Percentiles rank a stretch among this genome's conserved stretches.
phyloP scores from a whole-genome alignment of 1,140 invertebrate species.

The Helicoverpa zea region DNA sequence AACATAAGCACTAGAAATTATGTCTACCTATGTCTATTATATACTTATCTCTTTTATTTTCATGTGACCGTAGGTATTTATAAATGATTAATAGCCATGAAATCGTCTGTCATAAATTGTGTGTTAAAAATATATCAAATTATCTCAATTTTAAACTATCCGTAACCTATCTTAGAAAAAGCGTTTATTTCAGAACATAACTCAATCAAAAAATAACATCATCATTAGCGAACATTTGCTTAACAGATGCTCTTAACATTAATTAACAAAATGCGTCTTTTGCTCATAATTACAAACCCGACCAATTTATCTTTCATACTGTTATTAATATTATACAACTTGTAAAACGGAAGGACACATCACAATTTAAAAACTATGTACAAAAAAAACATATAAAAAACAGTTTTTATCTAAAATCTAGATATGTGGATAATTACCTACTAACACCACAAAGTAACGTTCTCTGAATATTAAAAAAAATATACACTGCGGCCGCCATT shows the following conservation, averaged over 20 bases:
- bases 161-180: not conserved
- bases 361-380: constrained; percentile 33
- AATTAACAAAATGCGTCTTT: constrained; percentile 30
- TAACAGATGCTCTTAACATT: constrained; percentile 10
- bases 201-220: constrained; percentile 7
- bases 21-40: too few relatives aligned
- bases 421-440: constrained; percentile 80
- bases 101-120: too few relatives aligned
- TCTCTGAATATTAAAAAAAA: constrained; percentile 74
- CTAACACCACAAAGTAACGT: constrained; percentile 71
- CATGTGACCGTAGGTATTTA: too few relatives aligned
- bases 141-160: not conserved
- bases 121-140: too few relatives aligned
- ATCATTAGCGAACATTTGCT: constrained; percentile 10
- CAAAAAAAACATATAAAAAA: constrained; percentile 70
- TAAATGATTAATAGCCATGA: too few relatives aligned
- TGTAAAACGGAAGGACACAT: constrained; percentile 36
- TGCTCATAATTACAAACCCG: constrained; percentile 24
- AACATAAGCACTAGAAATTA: too few relatives aligned
- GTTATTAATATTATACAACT: constrained; percentile 30
- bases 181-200: constrained; percentile 3
- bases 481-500: constrained; percentile 64
- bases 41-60: too few relatives aligned
- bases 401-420: constrained; percentile 77
- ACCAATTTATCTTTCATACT: constrained; percentile 20